phyloP scores from a whole-genome alignment of 2,113 vertebrate species.

The Dissostichus mawsoni region DNA sequence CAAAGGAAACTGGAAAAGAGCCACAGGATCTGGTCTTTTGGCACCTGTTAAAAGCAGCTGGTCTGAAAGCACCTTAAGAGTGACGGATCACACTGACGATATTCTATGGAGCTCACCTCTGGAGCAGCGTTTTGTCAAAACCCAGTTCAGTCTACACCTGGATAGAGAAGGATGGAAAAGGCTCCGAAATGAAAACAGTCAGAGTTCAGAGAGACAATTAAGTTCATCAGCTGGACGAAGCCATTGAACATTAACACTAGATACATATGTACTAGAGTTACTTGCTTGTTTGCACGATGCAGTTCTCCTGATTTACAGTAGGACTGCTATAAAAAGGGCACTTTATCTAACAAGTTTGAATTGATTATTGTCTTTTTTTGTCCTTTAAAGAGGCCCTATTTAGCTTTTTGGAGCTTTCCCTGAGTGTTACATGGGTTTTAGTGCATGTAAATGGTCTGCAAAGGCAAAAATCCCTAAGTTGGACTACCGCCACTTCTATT shows the following conservation, averaged over 20 bases:
- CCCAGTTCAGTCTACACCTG: background rate
- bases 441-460: too few relatives aligned
- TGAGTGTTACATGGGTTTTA: too few relatives aligned
- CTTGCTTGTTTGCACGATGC: too few relatives aligned
- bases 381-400: too few relatives aligned
- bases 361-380: too few relatives aligned
- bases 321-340: too few relatives aligned
- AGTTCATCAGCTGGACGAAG: background rate
- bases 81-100: constrained; percentile 36
- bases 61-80: constrained; percentile 59
- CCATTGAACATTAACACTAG: too few relatives aligned
- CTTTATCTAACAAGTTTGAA: too few relatives aligned
- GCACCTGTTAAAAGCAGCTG: constrained; percentile 46
- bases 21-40: constrained; percentile 55
- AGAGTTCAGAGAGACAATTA: background rate
- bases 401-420: too few relatives aligned
- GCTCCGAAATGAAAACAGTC: background rate
- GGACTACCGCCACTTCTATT: too few relatives aligned
- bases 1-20: constrained; percentile 49
- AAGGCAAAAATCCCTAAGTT: background rate
- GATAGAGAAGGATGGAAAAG: background rate
- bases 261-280: too few relatives aligned
- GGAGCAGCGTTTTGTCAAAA: background rate
- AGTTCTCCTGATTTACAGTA: too few relatives aligned
- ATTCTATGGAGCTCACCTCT: constrained; percentile 22